These are phyloP conservation scores for Meda fulgida DNA, from an alignment of 2,797 vertebrate genomes.

Conservation along the genomic window DNA sequence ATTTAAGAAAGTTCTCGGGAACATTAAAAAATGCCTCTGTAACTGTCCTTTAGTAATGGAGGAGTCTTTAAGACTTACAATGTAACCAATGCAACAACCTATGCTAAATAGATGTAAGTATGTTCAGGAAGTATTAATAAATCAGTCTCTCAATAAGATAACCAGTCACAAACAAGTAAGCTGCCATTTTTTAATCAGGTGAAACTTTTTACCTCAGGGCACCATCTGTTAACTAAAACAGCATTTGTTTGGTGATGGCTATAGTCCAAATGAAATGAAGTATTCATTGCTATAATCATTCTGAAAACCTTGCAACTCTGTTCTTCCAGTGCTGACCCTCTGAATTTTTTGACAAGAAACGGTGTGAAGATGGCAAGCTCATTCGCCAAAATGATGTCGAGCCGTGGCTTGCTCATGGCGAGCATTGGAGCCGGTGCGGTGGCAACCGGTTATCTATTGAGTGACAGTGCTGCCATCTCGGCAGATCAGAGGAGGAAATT, in stretches of 20 bases:
- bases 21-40: not conserved
- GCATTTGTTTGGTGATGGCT: not conserved
- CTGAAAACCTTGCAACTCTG: not conserved
- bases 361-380: constrained; percentile 80
- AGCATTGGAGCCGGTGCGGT: constrained; percentile 81
- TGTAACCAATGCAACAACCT: not conserved
- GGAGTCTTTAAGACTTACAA: not conserved
- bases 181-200: constrained; percentile 34
- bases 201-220: not conserved
- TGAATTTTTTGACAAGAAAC: constrained; percentile 29
- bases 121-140: not conserved
- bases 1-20: not conserved
- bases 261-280: not conserved
- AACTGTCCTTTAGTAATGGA: not conserved
- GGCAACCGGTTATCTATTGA: constrained; percentile 81
- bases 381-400: constrained; percentile 84
- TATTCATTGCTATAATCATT: not conserved
- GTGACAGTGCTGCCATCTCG: constrained; percentile 70
- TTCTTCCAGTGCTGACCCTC: constrained; percentile 51
- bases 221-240: not conserved
- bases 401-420: constrained; percentile 82
- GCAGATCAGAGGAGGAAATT: constrained; percentile 78
- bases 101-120: not conserved
- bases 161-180: not conserved
- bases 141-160: constrained; percentile 15